phyloP scores from a whole-genome alignment of 2,888 invertebrate species.

The Acrobasis repandana region DNA sequence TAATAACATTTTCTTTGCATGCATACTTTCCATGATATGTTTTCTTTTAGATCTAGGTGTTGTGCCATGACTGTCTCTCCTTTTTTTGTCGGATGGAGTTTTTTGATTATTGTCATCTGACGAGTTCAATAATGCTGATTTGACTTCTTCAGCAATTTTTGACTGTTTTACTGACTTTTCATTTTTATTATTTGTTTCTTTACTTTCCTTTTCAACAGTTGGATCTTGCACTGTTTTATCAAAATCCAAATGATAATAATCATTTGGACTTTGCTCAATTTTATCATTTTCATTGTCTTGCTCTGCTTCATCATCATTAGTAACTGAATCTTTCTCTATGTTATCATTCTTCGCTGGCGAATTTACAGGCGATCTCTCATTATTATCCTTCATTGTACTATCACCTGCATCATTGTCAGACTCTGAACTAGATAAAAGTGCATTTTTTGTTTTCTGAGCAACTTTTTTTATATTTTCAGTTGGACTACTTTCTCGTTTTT shows the following conservation, averaged over 20 bases:
- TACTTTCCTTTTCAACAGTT: constrained; percentile 20
- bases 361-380: constrained; percentile 22
- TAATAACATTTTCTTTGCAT: constrained; percentile 64
- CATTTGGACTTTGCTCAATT: constrained; percentile 5
- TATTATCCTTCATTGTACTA: constrained; percentile 25
- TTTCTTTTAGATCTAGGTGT: constrained; percentile 51
- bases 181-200: not conserved
- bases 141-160: constrained; percentile 34
- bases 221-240: constrained; percentile 18
- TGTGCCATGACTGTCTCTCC: constrained; percentile 32
- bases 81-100: constrained; percentile 33
- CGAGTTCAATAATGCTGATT: constrained; percentile 41
- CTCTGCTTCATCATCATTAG: constrained; percentile 24
- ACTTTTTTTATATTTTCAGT: constrained; percentile 19
- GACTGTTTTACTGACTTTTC: constrained; percentile 14
- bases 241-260: no score
- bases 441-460: constrained; percentile 32
- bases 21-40: constrained; percentile 57
- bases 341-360: constrained; percentile 21
- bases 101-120: constrained; percentile 38
- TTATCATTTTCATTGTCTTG: constrained; percentile 20
- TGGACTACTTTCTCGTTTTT: constrained; percentile 22
- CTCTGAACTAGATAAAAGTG: constrained; percentile 41
- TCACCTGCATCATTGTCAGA: constrained; percentile 34
- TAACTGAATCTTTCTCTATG: not conserved